Evolutionary conservation across 2,113 vertebrate species (phyloP).

Genomic region (Solea senegalensis): DNA sequence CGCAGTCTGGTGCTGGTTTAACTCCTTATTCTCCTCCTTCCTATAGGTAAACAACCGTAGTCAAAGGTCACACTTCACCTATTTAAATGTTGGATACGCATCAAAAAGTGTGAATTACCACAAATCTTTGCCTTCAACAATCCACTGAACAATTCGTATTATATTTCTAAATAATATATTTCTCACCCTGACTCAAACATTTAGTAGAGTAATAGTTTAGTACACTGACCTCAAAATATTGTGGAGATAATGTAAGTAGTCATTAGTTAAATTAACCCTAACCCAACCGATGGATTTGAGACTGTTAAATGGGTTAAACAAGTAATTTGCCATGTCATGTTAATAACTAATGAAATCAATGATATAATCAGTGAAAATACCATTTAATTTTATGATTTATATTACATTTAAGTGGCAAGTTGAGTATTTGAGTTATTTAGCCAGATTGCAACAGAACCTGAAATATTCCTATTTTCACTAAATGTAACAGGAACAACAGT

Average conservation of each 20-base stretch:
- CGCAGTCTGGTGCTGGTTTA: slow-evolving; percentile 34
- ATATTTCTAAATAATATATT: too few relatives aligned
- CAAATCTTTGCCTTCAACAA: neutral
- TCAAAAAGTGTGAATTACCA: neutral
- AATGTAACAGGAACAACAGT: too few relatives aligned
- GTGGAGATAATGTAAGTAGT: neutral
- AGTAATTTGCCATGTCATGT: neutral
- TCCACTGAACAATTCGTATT: too few relatives aligned
- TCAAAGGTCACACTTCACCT: too few relatives aligned
- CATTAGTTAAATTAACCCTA: neutral
- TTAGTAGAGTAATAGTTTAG: neutral
- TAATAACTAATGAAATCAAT: too few relatives aligned
- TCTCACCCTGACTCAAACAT: neutral
- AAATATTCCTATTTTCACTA: neutral
- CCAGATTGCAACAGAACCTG: neutral
- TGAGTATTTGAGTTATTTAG: too few relatives aligned
- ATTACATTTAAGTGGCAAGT: too few relatives aligned
- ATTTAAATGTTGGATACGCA: too few relatives aligned
- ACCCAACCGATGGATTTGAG: neutral
- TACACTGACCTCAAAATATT: neutral
- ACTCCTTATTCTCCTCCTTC: slow-evolving; percentile 33
- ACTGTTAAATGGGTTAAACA: neutral
- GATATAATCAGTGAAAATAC: too few relatives aligned
- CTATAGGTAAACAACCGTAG: neutral
- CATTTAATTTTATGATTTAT: too few relatives aligned